A percentile compares a stretch with the other conserved stretches of the same genome.
phyloP scores from a whole-genome alignment of 1,140 invertebrate species.

The Zaprionus ghesquierei region DNA sequence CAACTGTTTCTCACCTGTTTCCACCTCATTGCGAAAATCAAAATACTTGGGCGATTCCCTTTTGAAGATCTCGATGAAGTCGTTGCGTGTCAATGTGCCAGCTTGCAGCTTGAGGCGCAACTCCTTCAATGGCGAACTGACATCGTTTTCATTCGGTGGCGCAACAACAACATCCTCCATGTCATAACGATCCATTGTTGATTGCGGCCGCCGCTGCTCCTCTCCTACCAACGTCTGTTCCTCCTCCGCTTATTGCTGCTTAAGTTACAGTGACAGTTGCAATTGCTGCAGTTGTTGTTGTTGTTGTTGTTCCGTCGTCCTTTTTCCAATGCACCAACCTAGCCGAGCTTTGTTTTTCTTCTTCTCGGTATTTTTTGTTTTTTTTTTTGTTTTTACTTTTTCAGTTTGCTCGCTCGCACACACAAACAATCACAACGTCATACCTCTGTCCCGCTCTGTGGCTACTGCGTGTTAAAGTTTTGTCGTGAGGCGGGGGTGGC shows the following conservation, averaged over 20 bases:
- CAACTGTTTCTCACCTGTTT: slow-evolving; percentile 70
- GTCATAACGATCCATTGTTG: slow-evolving; percentile 76
- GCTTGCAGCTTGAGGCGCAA: slow-evolving; percentile 73
- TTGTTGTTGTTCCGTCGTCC: slow-evolving; percentile 7
- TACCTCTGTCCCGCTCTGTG: neutral
- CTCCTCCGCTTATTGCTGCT: neutral
- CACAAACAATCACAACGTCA: neutral
- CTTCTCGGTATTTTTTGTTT: neutral
- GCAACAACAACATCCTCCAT: slow-evolving; percentile 78
- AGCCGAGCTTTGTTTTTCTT: slow-evolving; percentile 1
- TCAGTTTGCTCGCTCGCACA: neutral
- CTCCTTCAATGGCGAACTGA: slow-evolving; percentile 70
- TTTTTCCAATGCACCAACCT: no score
- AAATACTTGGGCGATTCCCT: slow-evolving; percentile 72
- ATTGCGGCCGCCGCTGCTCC: neutral
- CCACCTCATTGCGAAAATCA: slow-evolving; percentile 60
- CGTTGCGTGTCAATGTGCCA: slow-evolving; percentile 61
- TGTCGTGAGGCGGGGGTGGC: neutral
- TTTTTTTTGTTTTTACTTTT: neutral
- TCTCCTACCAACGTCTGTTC: no score
- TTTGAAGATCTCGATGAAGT: slow-evolving; percentile 73
- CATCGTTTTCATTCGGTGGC: slow-evolving; percentile 55
- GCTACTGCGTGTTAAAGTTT: slow-evolving; percentile 1
- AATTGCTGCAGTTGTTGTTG: slow-evolving; percentile 7
- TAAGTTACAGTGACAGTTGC: neutral